Evolutionary conservation across 1,140 invertebrate species (phyloP).

Genomic region (Drosophila mauritiana): DNA sequence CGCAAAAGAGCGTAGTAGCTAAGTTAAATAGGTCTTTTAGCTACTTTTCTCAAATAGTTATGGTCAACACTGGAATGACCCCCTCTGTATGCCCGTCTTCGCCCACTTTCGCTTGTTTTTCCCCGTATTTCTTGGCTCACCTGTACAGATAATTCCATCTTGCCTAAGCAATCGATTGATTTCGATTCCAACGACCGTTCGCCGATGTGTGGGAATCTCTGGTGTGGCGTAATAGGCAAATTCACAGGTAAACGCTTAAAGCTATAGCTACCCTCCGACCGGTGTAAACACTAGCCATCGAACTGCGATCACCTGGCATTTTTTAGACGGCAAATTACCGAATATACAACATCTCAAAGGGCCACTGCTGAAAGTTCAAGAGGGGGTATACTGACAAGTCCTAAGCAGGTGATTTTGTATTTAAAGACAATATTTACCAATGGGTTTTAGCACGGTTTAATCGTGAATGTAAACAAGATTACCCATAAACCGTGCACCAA

Average conservation of each 20-base stretch:
- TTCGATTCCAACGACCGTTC: constrained; percentile 5
- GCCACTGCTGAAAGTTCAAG: constrained; percentile 32
- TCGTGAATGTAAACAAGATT: background rate
- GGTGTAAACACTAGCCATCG: constrained; percentile 3
- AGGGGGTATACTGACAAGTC: constrained; percentile 13
- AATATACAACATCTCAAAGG: background rate
- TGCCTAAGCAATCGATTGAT: constrained; percentile 11
- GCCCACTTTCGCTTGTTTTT: background rate
- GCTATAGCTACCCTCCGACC: constrained; percentile 1
- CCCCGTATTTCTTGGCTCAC: background rate
- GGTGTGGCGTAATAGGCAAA: constrained; percentile 26
- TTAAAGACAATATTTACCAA: constrained; percentile 1
- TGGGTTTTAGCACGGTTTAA: constrained; percentile 1
- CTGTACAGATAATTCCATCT: constrained; percentile 6
- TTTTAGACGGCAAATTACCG: constrained; percentile 20
- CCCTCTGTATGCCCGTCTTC: background rate
- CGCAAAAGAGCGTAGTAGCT: background rate
- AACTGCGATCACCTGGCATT: constrained; percentile 10
- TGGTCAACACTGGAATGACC: constrained; percentile 10
- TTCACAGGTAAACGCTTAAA: constrained; percentile 15
- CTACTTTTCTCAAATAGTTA: background rate
- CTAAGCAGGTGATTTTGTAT: background rate
- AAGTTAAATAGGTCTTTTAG: background rate
- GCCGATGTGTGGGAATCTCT: constrained; percentile 1
- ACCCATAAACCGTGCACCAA: too few species aligned